These are phyloP conservation scores for Drosophila seguyi DNA, from an alignment of 1,140 invertebrate genomes.

Conservation along the genomic window DNA sequence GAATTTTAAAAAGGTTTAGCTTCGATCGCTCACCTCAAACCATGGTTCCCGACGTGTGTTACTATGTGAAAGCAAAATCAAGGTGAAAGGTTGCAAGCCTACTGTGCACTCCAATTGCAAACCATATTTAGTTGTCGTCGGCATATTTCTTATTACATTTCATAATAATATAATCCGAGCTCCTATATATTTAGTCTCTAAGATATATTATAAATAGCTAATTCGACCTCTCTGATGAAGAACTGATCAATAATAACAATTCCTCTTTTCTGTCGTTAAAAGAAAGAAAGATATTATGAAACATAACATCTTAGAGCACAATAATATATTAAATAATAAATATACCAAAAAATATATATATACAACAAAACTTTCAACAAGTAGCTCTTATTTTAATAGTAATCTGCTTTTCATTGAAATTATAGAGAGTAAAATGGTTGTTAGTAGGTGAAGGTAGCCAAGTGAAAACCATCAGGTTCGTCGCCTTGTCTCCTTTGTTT, in stretches of 20 bases:
- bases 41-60: too few species aligned
- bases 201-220: neutral
- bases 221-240: neutral
- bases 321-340: too few species aligned
- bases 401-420: neutral
- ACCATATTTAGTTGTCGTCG: neutral
- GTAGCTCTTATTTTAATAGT: neutral
- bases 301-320: too few species aligned
- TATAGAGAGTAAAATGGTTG: neutral
- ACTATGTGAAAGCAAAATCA: neutral
- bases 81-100: neutral
- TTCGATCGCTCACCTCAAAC: too few species aligned
- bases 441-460: conserved; percentile 21
- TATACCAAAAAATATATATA: too few species aligned
- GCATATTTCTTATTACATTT: neutral
- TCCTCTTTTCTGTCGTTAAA: too few species aligned
- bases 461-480: conserved; percentile 15
- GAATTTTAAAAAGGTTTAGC: neutral
- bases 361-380: neutral
- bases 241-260: neutral
- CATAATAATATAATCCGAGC: neutral
- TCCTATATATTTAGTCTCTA: neutral
- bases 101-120: neutral
- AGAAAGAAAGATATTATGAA: too few species aligned
- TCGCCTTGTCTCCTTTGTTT: conserved; percentile 32